Percentiles rank a stretch among this genome's conserved stretches.
Evolutionary conservation across 2,888 invertebrate genomes (phyloP).

Genomic region (Kryphioiulus occultus): DNA sequence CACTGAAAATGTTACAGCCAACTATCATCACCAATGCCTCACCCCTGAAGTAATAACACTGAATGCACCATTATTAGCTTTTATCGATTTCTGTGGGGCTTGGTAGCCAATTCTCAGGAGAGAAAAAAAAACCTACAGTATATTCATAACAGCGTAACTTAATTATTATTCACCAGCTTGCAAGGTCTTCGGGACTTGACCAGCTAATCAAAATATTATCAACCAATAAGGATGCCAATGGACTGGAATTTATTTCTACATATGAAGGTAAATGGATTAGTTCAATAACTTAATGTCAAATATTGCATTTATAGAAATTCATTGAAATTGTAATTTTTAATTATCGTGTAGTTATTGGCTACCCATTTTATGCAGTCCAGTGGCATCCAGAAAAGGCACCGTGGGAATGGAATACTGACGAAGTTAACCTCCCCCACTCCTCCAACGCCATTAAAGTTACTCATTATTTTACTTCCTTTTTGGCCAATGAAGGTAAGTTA

Average conservation of each 20-base stretch:
- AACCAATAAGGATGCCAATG: slow-evolving; percentile 72
- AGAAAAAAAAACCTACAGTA: too few species aligned
- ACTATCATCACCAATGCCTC: slow-evolving; percentile 77
- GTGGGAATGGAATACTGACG: slow-evolving; percentile 75
- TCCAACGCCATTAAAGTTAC: slow-evolving; percentile 70
- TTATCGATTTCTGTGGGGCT: neutral
- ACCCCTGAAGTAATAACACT: slow-evolving; percentile 64
- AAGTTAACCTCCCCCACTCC: slow-evolving; percentile 71
- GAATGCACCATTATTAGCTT: too few species aligned
- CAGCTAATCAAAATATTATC: slow-evolving; percentile 71
- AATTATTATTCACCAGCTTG: slow-evolving; percentile 52
- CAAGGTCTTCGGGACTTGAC: slow-evolving; percentile 41
- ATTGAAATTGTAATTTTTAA: slow-evolving; percentile 12
- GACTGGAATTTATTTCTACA: slow-evolving; percentile 76
- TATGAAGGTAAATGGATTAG: slow-evolving; percentile 68
- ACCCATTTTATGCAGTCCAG: slow-evolving; percentile 84
- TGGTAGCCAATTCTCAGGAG: neutral
- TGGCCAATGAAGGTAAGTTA: slow-evolving; percentile 73
- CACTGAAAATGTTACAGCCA: slow-evolving; percentile 73
- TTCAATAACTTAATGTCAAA: neutral
- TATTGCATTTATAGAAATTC: neutral
- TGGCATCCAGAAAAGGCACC: slow-evolving; percentile 90
- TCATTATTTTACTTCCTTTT: slow-evolving; percentile 82
- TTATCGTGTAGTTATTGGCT: slow-evolving; percentile 65
- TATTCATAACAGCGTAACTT: neutral